Evolutionary conservation across 2,797 vertebrate genomes (phyloP).

Genomic region (Notolepis coatsorum): DNA sequence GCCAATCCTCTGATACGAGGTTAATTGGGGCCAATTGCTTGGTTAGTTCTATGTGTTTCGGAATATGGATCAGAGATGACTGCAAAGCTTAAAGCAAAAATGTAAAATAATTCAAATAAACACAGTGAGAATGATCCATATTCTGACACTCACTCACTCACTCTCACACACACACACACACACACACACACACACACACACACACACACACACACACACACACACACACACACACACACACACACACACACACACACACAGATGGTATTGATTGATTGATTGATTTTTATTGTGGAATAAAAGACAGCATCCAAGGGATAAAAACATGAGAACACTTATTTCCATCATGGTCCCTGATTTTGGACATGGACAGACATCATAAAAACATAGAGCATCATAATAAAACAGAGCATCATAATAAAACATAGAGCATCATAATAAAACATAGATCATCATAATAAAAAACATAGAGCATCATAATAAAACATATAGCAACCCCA

Average conservation of each 20-base stretch:
- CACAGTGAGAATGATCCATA: background rate
- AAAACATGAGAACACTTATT: too few relatives aligned
- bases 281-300: background rate
- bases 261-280: background rate
- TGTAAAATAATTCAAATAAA: slow-evolving; percentile 4
- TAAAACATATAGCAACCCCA: too few relatives aligned
- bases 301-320: too few relatives aligned
- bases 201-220: background rate
- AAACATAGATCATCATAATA: too few relatives aligned
- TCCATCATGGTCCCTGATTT: too few relatives aligned
- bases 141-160: background rate
- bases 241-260: background rate
- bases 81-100: slow-evolving; percentile 33
- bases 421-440: too few relatives aligned
- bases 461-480: too few relatives aligned
- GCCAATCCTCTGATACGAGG: slow-evolving; percentile 36
- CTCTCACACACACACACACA: background rate
- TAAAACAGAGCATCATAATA: too few relatives aligned
- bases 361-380: too few relatives aligned
- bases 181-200: background rate
- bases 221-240: background rate
- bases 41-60: slow-evolving; percentile 42
- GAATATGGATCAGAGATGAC: slow-evolving; percentile 53
- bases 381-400: too few relatives aligned
- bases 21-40: slow-evolving; percentile 53